A percentile compares a stretch with the other conserved stretches of the same genome.
These are phyloP conservation scores for Thunnus albacares DNA, from an alignment of 2,797 vertebrate genomes.

Conservation along the genomic window DNA sequence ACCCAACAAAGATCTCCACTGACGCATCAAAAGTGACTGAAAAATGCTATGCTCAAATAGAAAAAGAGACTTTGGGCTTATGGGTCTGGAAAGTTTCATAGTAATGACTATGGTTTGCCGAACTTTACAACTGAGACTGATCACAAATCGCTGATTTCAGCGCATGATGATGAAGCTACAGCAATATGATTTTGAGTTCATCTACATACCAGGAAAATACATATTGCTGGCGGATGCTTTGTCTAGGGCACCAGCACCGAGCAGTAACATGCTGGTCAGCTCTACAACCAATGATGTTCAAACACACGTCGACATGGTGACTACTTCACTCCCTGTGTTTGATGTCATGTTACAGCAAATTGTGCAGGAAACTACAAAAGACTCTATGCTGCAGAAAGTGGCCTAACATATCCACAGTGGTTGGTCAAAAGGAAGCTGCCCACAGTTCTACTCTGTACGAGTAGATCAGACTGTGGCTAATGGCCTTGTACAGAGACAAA, in stretches of 20 bases:
- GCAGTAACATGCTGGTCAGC: not conserved
- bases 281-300: slow-evolving; percentile 12
- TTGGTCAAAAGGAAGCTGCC: not conserved
- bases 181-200: slow-evolving; percentile 37
- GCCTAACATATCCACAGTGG: too few relatives aligned
- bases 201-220: slow-evolving; percentile 33
- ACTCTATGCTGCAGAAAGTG: slow-evolving; percentile 1
- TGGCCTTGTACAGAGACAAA: not conserved
- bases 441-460: slow-evolving; percentile 5
- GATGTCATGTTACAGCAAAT: slow-evolving; percentile 20
- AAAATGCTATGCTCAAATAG: not conserved
- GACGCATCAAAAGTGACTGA: too few relatives aligned
- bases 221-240: slow-evolving; percentile 30
- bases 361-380: slow-evolving; percentile 3
- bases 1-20: too few relatives aligned
- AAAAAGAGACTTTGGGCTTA: slow-evolving; percentile 47
- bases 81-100: slow-evolving; percentile 29
- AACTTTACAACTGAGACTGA: slow-evolving; percentile 42
- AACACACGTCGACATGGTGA: slow-evolving; percentile 14
- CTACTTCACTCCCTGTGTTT: slow-evolving; percentile 1
- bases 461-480: not conserved
- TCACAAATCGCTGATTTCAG: slow-evolving; percentile 30
- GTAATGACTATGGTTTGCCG: slow-evolving; percentile 35
- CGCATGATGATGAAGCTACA: slow-evolving; percentile 48
- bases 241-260: slow-evolving; percentile 5